Conservation (phyloP, 2,797 vertebrate genomes). For the Clamator glandarius region DNA sequence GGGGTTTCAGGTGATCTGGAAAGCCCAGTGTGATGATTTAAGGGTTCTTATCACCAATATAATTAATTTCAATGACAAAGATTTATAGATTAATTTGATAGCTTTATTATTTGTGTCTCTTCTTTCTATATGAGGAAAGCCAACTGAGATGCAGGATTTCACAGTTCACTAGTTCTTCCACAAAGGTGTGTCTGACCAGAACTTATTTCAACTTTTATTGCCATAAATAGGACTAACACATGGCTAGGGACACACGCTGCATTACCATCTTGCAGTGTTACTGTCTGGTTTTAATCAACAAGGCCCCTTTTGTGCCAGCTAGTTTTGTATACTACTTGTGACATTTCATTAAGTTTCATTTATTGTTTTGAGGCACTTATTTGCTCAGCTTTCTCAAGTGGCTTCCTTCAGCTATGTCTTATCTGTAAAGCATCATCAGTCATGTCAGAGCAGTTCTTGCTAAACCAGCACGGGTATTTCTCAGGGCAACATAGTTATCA, state of each 20-base stretch:
- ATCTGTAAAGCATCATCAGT: background rate
- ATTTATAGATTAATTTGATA: background rate
- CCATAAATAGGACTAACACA: background rate
- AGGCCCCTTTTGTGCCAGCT: background rate
- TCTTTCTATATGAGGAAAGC: background rate
- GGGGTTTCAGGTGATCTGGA: background rate
- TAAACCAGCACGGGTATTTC: background rate
- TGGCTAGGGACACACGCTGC: background rate
- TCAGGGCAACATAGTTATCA: background rate
- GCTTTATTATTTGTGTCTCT: background rate
- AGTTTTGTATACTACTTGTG: background rate
- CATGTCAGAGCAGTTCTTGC: background rate
- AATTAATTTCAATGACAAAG: background rate
- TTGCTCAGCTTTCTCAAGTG: background rate
- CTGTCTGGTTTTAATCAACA: background rate
- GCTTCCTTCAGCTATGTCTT: background rate
- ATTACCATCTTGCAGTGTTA: background rate
- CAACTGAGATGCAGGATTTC: background rate
- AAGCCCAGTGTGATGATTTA: background rate
- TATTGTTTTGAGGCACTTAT: background rate
- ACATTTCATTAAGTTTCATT: constrained; percentile 6
- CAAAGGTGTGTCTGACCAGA: background rate
- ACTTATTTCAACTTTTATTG: background rate
- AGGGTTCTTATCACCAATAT: background rate
- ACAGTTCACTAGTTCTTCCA: background rate